These are phyloP conservation scores for Cosmorhoe ocellata DNA, from an alignment of 2,888 invertebrate species.

Conservation along the genomic window DNA sequence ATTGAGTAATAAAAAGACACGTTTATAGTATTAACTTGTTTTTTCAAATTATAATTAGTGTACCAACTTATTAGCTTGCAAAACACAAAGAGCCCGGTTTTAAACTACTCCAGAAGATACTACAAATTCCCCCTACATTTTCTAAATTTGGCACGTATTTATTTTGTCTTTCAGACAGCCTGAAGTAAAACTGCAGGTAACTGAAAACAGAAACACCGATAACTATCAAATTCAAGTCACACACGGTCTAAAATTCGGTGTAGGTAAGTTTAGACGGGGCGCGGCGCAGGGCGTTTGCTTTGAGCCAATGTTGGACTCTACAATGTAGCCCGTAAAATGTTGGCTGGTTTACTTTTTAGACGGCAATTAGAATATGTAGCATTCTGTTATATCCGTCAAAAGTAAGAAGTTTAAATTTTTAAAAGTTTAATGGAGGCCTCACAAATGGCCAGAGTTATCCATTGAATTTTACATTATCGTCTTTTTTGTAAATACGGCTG, in stretches of 20 bases:
- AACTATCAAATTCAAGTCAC: conserved; percentile 47
- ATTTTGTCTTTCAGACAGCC: neutral
- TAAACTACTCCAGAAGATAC: too few species aligned
- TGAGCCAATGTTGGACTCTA: conserved; percentile 45
- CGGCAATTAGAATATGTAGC: neutral
- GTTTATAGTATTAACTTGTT: too few species aligned
- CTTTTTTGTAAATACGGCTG: too few species aligned
- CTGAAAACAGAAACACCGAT: conserved; percentile 32
- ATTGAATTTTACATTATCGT: too few species aligned
- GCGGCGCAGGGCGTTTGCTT: conserved; percentile 42
- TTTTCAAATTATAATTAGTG: too few species aligned
- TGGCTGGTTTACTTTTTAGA: conserved; percentile 1
- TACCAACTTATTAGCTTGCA: too few species aligned
- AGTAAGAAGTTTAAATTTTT: too few species aligned
- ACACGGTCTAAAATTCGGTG: conserved; percentile 47
- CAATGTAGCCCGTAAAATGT: conserved; percentile 1
- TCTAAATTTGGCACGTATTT: conserved; percentile 11
- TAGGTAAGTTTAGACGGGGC: conserved; percentile 31
- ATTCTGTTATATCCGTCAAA: neutral
- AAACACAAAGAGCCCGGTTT: too few species aligned
- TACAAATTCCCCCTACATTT: neutral
- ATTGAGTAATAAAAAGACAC: too few species aligned
- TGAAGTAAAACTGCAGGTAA: conserved; percentile 30
- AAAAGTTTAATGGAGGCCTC: too few species aligned
- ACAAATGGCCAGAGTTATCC: too few species aligned